Evolutionary conservation across 2,113 vertebrate genomes (phyloP), one percentile per base, ranked within the genome.

Genomic region (Gallinago undulata): DNA sequence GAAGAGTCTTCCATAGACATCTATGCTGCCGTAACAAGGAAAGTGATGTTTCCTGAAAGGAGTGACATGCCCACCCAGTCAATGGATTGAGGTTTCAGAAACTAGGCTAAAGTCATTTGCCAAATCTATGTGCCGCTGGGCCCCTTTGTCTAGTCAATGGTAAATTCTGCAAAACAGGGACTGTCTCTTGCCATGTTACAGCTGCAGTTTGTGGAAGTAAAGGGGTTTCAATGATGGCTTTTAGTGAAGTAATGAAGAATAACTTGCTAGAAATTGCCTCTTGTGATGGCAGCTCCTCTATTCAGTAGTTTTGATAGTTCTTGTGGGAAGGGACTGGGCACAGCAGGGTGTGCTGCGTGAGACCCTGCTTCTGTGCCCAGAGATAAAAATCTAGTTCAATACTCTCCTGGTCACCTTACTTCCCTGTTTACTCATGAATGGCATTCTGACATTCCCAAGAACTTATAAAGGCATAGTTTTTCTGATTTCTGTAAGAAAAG

Each of bases 161-260:
- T 24, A 82, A 35, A 47, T 67, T 81, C 56, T 43, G 28, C 6
- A 78, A 41, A 87, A 21, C 10, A 55, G 25, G 7, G 7, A 12
- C 7, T 81, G 17, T 28, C 24, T 80, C 21, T 87, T 63, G 24
- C 22, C 10, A 3, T 1, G 2, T 43, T 35, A 19, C 0, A 6
- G 18, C 2, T 47, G 24, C 9, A 63, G 13, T 0, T 0, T 13
- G 23, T 48, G 25, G 28, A 63, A 64, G 7, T 30, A 43, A 67
- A 51, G 79, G 3, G 4, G 11, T 72, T 69, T 87, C 13, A 15
- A 6, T 48, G 63, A 70, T n/a, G 7, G 28, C 6, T 45, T 45
- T 10, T 48, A 24, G 17, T 18, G 37, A 47, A 45, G 67, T 11
- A 53, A 70, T 2, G 1, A 50, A 37, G 12, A 57, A 37, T 56